Percentiles rank a stretch among this genome's conserved stretches.
These are phyloP conservation scores for Zapus hudsonius DNA, from an alignment of 2,113 vertebrate species.

Conservation along the genomic window DNA sequence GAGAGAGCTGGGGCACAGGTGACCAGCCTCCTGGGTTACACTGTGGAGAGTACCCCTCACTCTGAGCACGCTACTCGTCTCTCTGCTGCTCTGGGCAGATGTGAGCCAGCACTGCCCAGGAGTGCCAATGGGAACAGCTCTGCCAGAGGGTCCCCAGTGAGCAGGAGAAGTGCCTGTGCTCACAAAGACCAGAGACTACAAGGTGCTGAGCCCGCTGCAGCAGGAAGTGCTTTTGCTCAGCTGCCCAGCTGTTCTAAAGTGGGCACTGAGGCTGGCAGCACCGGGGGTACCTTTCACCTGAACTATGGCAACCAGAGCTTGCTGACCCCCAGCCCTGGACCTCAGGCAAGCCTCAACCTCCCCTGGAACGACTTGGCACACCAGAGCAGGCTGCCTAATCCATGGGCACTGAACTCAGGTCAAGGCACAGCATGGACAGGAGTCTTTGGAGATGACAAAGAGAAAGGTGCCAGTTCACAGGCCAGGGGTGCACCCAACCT, in stretches of 20 bases:
- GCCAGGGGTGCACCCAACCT: background rate
- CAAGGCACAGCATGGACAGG: background rate
- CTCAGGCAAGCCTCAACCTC: background rate
- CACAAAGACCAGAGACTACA: slow-evolving; percentile 6
- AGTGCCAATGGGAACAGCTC: background rate
- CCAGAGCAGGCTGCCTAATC: slow-evolving; percentile 54
- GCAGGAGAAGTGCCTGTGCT: background rate
- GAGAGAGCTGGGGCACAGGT: slow-evolving; percentile 49
- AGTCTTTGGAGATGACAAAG: background rate
- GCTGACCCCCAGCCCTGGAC: slow-evolving; percentile 64
- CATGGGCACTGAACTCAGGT: background rate
- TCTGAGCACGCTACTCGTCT: background rate
- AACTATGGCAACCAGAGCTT: slow-evolving; percentile 72
- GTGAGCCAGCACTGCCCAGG: background rate
- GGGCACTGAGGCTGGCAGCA: slow-evolving; percentile 43
- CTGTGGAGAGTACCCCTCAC: slow-evolving; percentile 45
- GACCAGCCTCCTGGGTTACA: slow-evolving; percentile 23
- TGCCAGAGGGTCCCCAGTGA: background rate
- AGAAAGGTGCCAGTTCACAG: slow-evolving; percentile 18
- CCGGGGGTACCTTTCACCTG: slow-evolving; percentile 26
- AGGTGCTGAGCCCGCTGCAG: background rate
- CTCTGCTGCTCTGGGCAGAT: slow-evolving; percentile 56
- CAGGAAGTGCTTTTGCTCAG: slow-evolving; percentile 38
- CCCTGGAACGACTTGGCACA: slow-evolving; percentile 26
- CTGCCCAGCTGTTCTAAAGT: slow-evolving; percentile 15